Base-by-base conservation (phyloP, 2,113 vertebrate genomes). In the Hoplias malabaricus region DNA sequence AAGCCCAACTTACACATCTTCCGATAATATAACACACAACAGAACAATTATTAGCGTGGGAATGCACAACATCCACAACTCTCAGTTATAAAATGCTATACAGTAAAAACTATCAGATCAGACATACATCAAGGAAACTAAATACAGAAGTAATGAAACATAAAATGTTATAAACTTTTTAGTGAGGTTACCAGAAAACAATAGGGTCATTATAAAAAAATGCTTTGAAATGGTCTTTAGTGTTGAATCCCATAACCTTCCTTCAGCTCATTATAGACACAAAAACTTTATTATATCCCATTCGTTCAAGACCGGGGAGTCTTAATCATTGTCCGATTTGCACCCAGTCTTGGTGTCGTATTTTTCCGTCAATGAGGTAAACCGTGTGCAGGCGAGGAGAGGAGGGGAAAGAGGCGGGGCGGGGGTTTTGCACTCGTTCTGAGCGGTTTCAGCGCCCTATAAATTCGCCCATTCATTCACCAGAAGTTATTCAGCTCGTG, bases 401-500 rank as follows among this genome's bases (percentile, higher is more conserved):
- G 36, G 36, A 46, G 31, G 5, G 7, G 40, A 21, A 25, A 63
- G 14, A 9, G 82, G 76, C 19, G 77, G 77, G 62, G 48, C 57
- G 9, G 10, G 13, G 61, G 0, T 74, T 90, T 90, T 93, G 91
- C 92, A 87, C 91, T 29, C 90, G 88, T 83, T 16, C 1, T 84
- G 53, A 59, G 38, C 67, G 40, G 29, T 5, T 0, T 2, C 54
- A 0, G 72, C 2, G 34, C 50, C 9, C 63, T 90, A 92, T 91
- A 93, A 92, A 90, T 75, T 3, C 77, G 43, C 69, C 31, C 1
- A n/a, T 0, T 0, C 14, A 0, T 0, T 0, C 1, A 4, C 0
- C 10, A 50, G 82, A 84, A 21, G 40, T 50, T 57, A 80, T 9
- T 34, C n/a, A 31, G 33, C 46, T n/a, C 40, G 65, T 54, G 2